These are phyloP conservation scores for Diadegma fenestrale DNA, from an alignment of 2,888 invertebrate genomes.

Conservation along the genomic window DNA sequence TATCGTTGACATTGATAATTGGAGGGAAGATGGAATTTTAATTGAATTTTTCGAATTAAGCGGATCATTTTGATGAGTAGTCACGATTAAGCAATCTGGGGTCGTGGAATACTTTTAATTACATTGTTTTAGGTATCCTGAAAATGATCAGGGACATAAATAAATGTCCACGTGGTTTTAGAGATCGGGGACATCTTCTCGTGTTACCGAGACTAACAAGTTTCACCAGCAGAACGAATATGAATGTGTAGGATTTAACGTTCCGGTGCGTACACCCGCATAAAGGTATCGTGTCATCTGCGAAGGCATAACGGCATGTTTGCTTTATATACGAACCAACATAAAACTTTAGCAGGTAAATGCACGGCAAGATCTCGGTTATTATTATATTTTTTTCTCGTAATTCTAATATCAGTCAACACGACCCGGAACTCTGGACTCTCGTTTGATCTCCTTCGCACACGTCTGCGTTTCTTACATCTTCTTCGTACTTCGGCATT, in stretches of 20 bases:
- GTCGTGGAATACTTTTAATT: background rate
- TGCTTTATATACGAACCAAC: slow-evolving; percentile 3
- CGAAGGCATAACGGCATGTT: background rate
- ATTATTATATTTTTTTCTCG: slow-evolving; percentile 46
- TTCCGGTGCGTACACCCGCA: slow-evolving; percentile 59
- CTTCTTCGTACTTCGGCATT: slow-evolving; percentile 20
- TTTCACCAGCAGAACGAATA: slow-evolving; percentile 26
- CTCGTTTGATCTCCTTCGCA: slow-evolving; percentile 34
- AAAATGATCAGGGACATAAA: background rate
- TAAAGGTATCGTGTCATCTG: slow-evolving; percentile 49
- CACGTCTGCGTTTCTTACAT: slow-evolving; percentile 14
- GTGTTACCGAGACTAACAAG: slow-evolving; percentile 35
- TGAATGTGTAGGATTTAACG: slow-evolving; percentile 29
- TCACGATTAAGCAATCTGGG: background rate
- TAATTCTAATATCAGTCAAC: slow-evolving; percentile 48
- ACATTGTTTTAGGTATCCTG: background rate
- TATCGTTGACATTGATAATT: background rate
- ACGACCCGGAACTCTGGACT: slow-evolving; percentile 59
- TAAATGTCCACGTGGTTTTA: background rate
- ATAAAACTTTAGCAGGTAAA: background rate
- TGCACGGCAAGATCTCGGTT: slow-evolving; percentile 19
- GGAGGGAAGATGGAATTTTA: background rate
- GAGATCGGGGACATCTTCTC: slow-evolving; percentile 34
- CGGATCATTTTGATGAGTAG: background rate
- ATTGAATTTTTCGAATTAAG: background rate